These are phyloP conservation scores for Solenodon paradoxus DNA, from an alignment of 2,113 vertebrate species.

Conservation along the genomic window DNA sequence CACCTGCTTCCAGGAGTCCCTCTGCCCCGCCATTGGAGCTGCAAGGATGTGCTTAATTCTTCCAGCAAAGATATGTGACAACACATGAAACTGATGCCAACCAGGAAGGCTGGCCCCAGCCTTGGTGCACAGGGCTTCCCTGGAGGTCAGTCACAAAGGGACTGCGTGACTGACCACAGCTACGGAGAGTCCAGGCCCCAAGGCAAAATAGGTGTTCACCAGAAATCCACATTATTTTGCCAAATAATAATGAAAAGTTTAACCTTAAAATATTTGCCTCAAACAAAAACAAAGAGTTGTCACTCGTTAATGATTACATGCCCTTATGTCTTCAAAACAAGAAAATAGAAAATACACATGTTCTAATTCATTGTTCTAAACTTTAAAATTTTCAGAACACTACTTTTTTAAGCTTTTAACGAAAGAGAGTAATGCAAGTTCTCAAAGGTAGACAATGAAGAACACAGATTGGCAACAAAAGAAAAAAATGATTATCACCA, in stretches of 20 bases:
- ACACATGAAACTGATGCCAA: not conserved
- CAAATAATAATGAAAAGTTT: not conserved
- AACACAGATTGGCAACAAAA: constrained; percentile 54
- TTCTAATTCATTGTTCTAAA: constrained; percentile 69
- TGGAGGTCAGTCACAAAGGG: not conserved
- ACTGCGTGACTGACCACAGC: not conserved
- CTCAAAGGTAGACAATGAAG: constrained; percentile 49
- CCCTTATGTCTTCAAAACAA: constrained; percentile 43
- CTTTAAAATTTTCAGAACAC: constrained; percentile 67
- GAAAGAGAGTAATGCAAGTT: constrained; percentile 42
- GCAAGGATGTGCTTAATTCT: not conserved
- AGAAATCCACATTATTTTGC: not conserved
- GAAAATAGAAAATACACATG: constrained; percentile 58
- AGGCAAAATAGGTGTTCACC: not conserved
- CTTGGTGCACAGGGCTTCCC: not conserved
- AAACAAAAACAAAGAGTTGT: not conserved
- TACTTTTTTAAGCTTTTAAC: constrained; percentile 50
- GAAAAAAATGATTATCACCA: constrained; percentile 58
- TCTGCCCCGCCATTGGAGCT: not conserved
- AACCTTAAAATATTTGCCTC: not conserved
- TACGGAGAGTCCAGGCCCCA: not conserved
- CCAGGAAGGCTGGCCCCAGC: not conserved
- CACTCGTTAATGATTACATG: not conserved
- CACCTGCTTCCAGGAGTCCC: not conserved
- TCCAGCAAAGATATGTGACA: not conserved